Percentiles rank a stretch among this genome's conserved stretches.
phyloP scores from a whole-genome alignment of 2,888 invertebrate genomes.

The Mongoloraphidia duomilia region DNA sequence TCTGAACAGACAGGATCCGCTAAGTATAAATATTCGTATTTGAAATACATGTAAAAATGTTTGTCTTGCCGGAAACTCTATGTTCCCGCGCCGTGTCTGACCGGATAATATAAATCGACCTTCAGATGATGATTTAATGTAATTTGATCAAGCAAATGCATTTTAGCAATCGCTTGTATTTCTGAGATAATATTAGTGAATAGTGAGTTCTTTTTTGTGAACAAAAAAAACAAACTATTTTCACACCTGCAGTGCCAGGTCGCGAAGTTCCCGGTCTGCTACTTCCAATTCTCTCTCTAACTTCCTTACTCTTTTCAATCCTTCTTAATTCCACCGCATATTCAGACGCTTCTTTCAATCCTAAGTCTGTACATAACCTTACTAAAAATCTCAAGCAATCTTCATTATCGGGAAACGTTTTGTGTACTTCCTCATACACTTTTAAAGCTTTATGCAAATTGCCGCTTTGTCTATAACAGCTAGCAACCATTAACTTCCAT shows the following conservation, averaged over 20 bases:
- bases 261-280: constrained; percentile 34
- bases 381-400: constrained; percentile 84
- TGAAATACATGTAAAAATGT: too few relatives aligned
- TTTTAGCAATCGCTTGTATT: too few relatives aligned
- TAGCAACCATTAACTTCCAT: constrained; percentile 75
- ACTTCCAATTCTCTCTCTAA: constrained; percentile 40
- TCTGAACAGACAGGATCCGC: too few relatives aligned
- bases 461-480: constrained; percentile 68
- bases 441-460: constrained; percentile 53
- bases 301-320: constrained; percentile 36
- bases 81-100: too few relatives aligned
- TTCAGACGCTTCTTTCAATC: constrained; percentile 74
- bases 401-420: constrained; percentile 84
- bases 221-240: too few relatives aligned
- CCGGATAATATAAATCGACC: too few relatives aligned
- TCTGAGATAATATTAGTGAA: too few relatives aligned
- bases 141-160: too few relatives aligned
- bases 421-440: constrained; percentile 73
- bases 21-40: too few relatives aligned
- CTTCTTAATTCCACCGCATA: constrained; percentile 77
- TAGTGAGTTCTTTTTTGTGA: too few relatives aligned
- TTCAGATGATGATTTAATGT: too few relatives aligned
- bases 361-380: constrained; percentile 78
- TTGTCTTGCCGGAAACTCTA: too few relatives aligned
- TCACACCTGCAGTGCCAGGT: constrained; percentile 1